Conservation (phyloP, 2,888 invertebrate species). For the Tricholauxania praeusta region DNA sequence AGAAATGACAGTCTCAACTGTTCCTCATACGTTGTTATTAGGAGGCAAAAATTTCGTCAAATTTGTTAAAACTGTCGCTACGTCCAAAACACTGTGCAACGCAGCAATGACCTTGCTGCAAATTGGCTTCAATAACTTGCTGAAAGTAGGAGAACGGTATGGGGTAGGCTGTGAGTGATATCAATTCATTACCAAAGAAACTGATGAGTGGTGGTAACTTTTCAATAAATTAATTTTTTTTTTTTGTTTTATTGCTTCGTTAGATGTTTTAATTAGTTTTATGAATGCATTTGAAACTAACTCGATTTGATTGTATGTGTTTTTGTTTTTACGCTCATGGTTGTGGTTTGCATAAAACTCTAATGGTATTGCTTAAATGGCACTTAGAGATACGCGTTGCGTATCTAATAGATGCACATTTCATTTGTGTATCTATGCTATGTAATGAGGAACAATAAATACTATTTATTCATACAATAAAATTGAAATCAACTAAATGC, state of each 20-base stretch:
- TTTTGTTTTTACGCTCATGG: not conserved
- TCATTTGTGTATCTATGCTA: not conserved
- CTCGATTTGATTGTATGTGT: not conserved
- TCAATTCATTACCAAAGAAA: too few relatives aligned
- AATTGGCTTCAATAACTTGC: not conserved
- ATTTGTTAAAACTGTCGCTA: too few relatives aligned
- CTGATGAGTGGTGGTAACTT: too few relatives aligned
- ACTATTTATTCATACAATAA: not conserved
- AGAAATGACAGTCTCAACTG: too few relatives aligned
- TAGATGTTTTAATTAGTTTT: not conserved
- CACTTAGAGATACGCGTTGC: slow-evolving; percentile 34
- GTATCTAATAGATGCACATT: slow-evolving; percentile 40
- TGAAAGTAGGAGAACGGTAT: not conserved
- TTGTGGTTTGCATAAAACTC: not conserved
- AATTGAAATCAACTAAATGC: too few relatives aligned
- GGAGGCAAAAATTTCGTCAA: too few relatives aligned
- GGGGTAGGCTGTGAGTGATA: not conserved
- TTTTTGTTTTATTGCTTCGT: slow-evolving; percentile 7
- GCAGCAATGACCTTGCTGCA: not conserved
- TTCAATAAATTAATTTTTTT: not conserved
- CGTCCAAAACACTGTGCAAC: too few relatives aligned
- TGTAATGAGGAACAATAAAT: slow-evolving; percentile 3
- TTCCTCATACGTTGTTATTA: too few relatives aligned
- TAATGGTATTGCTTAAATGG: slow-evolving; percentile 5
- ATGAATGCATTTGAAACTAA: slow-evolving; percentile 3